Conservation (phyloP, 2,113 vertebrate species). For the Nyctereutes procyonoides region DNA sequence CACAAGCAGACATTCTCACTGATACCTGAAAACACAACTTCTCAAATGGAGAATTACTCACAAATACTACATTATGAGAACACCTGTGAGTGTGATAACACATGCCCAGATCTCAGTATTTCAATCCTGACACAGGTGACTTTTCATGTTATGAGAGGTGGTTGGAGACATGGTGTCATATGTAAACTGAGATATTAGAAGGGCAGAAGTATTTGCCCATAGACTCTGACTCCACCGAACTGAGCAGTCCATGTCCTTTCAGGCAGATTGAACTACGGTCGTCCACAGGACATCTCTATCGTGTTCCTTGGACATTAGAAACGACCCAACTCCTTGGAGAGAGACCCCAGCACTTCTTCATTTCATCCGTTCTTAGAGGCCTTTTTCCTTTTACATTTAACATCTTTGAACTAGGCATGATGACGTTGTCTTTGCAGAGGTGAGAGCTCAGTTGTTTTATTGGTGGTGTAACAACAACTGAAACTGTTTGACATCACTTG, state of each 20-base stretch:
- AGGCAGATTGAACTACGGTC: no score
- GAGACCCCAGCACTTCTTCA: not conserved
- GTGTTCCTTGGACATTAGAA: no score
- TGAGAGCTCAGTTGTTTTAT: fast-evolving
- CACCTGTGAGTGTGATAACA: fast-evolving
- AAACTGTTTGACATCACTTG: not conserved
- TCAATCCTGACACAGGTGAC: not conserved
- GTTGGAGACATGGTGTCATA: not conserved
- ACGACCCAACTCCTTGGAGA: not conserved
- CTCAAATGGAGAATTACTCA: no score
- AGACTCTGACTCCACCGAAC: no score
- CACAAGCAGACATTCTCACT: not conserved
- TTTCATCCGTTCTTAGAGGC: no score
- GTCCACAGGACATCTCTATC: not conserved
- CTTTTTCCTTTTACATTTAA: not conserved
- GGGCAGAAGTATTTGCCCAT: not conserved
- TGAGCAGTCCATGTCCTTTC: fast-evolving
- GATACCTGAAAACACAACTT: not conserved
- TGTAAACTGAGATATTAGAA: fast-evolving
- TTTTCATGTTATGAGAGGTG: not conserved
- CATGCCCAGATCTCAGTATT: not conserved
- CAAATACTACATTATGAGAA: not conserved
- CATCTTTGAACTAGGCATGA: not conserved
- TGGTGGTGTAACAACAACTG: fast-evolving
- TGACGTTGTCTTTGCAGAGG: fast-evolving